A percentile compares a stretch with the other conserved stretches of the same genome.
phyloP scores from a whole-genome alignment of 2,113 vertebrate genomes.

The Progne subis region DNA sequence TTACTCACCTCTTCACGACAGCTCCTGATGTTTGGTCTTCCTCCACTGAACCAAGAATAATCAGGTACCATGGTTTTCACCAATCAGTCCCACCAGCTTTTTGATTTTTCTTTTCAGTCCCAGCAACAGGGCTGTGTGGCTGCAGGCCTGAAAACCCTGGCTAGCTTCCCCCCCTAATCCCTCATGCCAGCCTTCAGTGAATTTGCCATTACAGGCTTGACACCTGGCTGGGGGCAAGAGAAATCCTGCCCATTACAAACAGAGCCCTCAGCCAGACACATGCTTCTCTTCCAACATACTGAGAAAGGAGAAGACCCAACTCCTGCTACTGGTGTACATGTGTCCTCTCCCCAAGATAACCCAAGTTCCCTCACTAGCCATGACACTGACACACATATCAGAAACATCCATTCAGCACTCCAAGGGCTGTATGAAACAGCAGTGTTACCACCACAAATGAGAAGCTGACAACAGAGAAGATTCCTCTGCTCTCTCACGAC shows the following conservation, averaged over 20 bases:
- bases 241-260: neutral
- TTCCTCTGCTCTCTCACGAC: neutral
- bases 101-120: neutral
- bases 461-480: neutral
- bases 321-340: neutral
- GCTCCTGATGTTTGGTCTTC: neutral
- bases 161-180: neutral
- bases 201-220: neutral
- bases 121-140: neutral
- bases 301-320: neutral
- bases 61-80: neutral
- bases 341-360: neutral
- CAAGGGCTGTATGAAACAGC: neutral
- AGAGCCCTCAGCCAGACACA: neutral
- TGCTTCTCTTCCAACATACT: neutral
- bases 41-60: neutral
- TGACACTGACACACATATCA: neutral
- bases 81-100: neutral
- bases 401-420: neutral
- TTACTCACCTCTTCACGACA: neutral
- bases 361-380: neutral
- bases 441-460: neutral
- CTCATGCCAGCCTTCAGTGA: accelerated
- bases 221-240: neutral
- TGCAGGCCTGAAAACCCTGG: neutral